These are phyloP conservation scores for Bradypodion pumilum DNA, from an alignment of 2,797 vertebrate genomes.

Conservation along the genomic window DNA sequence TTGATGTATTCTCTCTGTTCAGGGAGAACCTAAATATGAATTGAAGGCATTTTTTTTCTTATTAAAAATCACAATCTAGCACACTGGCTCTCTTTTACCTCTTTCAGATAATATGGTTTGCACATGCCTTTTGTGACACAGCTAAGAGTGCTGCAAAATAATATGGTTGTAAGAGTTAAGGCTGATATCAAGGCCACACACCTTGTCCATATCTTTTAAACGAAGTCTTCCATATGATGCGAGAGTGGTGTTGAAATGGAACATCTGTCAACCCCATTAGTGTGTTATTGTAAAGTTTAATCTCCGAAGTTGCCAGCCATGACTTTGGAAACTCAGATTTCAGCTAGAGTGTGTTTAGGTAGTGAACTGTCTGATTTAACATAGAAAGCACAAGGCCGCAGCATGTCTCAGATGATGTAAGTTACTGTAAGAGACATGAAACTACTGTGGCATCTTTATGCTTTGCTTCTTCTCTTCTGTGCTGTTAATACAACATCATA, in stretches of 20 bases:
- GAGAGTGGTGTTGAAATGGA: slow-evolving; percentile 51
- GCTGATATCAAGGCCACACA: slow-evolving; percentile 50
- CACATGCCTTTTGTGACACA: slow-evolving; percentile 39
- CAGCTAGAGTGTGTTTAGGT: slow-evolving; percentile 39
- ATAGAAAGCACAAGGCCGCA: slow-evolving; percentile 41
- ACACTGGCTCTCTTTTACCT: background rate
- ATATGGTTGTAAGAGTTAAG: slow-evolving; percentile 41
- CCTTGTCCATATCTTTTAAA: slow-evolving; percentile 47
- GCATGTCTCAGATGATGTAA: background rate
- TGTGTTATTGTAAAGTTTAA: slow-evolving; percentile 52
- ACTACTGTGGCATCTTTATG: background rate
- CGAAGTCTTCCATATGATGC: slow-evolving; percentile 46
- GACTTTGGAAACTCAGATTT: slow-evolving; percentile 57
- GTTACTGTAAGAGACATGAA: background rate
- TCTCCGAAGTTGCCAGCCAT: slow-evolving; percentile 52
- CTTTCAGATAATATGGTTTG: slow-evolving; percentile 23
- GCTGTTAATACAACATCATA: background rate
- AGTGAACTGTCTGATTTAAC: slow-evolving; percentile 61
- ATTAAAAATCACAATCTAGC: background rate
- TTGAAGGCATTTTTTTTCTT: background rate
- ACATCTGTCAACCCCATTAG: slow-evolving; percentile 41
- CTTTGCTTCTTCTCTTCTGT: background rate
- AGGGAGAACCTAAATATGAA: slow-evolving; percentile 9
- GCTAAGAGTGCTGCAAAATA: slow-evolving; percentile 47
- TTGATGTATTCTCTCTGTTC: slow-evolving; percentile 16